A percentile compares a stretch with the other conserved stretches of the same genome.
Evolutionary conservation across 2,888 invertebrate species (phyloP).

Genomic region (Coelinius sp.): DNA sequence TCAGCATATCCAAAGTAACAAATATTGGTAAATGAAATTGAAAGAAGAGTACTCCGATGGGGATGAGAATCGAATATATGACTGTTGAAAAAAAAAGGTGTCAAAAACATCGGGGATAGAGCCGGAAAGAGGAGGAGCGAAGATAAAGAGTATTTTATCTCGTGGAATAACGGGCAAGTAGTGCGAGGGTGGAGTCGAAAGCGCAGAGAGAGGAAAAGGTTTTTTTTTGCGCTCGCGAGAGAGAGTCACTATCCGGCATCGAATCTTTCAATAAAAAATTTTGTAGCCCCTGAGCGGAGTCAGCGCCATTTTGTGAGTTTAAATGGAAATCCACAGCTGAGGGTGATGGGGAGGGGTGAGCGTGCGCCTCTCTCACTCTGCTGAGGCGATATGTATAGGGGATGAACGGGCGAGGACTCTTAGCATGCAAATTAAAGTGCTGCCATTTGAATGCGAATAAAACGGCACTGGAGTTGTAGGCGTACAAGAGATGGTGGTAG

Average conservation of each 20-base stretch:
- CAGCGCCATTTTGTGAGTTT: constrained; percentile 71
- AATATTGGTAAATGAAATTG: constrained; percentile 25
- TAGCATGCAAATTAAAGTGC: constrained; percentile 71
- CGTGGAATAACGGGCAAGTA: constrained; percentile 46
- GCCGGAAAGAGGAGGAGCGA: constrained; percentile 41
- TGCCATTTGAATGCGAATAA: constrained; percentile 70
- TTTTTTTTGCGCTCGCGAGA: constrained; percentile 24
- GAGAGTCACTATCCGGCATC: constrained; percentile 63
- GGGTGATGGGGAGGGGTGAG: constrained; percentile 30
- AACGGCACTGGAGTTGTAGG: constrained; percentile 54
- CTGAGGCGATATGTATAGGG: constrained; percentile 36
- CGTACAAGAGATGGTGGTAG: background rate
- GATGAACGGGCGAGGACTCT: constrained; percentile 55
- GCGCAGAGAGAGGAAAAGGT: constrained; percentile 37
- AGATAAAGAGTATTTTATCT: constrained; percentile 52
- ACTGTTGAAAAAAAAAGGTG: constrained; percentile 24
- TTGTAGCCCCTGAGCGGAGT: constrained; percentile 66
- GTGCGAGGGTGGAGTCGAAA: constrained; percentile 34
- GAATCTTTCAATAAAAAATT: constrained; percentile 71
- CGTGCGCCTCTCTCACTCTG: constrained; percentile 53
- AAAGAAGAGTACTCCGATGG: background rate
- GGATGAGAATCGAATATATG: background rate
- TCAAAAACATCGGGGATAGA: constrained; percentile 38
- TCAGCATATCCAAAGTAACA: background rate
- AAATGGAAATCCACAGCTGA: constrained; percentile 68